These are phyloP conservation scores for Macroteleia sp. DNA, from an alignment of 2,888 invertebrate genomes.

Conservation along the genomic window DNA sequence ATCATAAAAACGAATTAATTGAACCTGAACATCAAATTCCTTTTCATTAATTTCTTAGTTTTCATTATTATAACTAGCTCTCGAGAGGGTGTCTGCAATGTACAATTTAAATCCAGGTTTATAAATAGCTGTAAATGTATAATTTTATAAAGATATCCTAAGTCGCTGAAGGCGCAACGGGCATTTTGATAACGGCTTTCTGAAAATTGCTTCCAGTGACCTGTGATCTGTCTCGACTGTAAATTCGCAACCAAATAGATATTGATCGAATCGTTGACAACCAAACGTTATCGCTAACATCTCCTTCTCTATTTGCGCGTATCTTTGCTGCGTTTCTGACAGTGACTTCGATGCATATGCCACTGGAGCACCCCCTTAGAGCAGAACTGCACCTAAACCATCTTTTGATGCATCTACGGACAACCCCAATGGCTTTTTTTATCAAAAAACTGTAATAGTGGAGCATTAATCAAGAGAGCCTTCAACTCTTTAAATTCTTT, in stretches of 20 bases:
- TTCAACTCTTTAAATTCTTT: constrained; percentile 61
- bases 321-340: constrained; percentile 65
- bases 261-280: constrained; percentile 74
- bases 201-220: constrained; percentile 67
- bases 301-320: constrained; percentile 72
- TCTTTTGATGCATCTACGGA: constrained; percentile 46
- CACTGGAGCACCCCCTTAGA: constrained; percentile 65
- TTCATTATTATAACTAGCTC: constrained; percentile 48
- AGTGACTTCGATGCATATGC: constrained; percentile 69
- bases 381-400: constrained; percentile 46
- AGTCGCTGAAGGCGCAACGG: constrained; percentile 36
- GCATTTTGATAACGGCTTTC: constrained; percentile 62
- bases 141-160: constrained; percentile 36
- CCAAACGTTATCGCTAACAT: constrained; percentile 67
- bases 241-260: constrained; percentile 70
- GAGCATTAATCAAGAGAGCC: constrained; percentile 36
- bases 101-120: constrained; percentile 70
- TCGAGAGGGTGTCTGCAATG: constrained; percentile 73
- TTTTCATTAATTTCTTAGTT: neutral
- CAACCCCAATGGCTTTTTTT: constrained; percentile 12
- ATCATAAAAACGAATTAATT: neutral
- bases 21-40: constrained; percentile 10
- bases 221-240: constrained; percentile 50
- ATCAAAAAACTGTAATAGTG: constrained; percentile 35
- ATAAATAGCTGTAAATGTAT: constrained; percentile 43